Base-by-base conservation (phyloP, 2,888 invertebrate genomes). In the Amphipoea lucens region DNA sequence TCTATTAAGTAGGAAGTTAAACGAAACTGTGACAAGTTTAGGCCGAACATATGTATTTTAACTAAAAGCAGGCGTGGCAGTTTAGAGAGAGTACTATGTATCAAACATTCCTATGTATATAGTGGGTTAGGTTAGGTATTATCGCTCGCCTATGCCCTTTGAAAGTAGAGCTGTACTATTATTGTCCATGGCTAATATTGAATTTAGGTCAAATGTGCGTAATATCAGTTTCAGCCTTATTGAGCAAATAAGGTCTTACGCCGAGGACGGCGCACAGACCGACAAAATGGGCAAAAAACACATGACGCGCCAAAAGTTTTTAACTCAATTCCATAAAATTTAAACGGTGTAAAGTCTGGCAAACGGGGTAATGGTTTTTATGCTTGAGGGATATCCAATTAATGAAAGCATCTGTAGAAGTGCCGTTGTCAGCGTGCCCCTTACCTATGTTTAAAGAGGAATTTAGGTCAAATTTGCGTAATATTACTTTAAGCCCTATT, bases 181-280 rank as follows among this genome's bases (percentile, higher is more conserved):
- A 83, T 71, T 81, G 40, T 83, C 70, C 62, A 48, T 29, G 48
- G 78, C 36, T 57, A 71, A 69, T 70, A 82, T 73, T 40, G 73
- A 83, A 82, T 62, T 81, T 77, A 83, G 83, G 83, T 81, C 81
- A 83, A 81, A 81, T 77, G 54, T 76, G 77, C 70, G 83, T 71
- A 77, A 70, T 83, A 83, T 77, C 71, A 66, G 11, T 81, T 83
- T 77, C 78, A 67, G 45, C 66, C 48, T 36, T 67, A 40, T 54
- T 71, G 45, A 51, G 66, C 70, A 74, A 67, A 74, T 29, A 14
- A 81, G 60, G 45, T 5, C 42, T 68, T 45, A 62, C 12, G 40
- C 17, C 45, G n/a, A 45, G 45, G n/a, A 45, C 45, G 45, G n/a
- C 5, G n/a, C 17, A 12, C 23, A 20, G 14, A 5, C 36, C 1